Percentiles rank a stretch among this genome's conserved stretches.
These are phyloP conservation scores for Hycleus cichorii DNA, from an alignment of 1,140 invertebrate species.

Conservation along the genomic window DNA sequence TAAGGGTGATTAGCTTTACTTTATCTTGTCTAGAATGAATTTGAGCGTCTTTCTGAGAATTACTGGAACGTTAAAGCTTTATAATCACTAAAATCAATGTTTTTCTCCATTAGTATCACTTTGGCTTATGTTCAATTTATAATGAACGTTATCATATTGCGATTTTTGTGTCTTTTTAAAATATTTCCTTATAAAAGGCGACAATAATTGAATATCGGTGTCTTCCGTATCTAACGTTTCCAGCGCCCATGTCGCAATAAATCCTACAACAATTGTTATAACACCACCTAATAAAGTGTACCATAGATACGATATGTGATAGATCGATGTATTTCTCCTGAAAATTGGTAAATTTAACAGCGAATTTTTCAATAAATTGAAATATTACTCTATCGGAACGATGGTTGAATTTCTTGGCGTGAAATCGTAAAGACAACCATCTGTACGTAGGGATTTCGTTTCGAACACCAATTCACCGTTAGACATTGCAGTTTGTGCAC, in stretches of 20 bases:
- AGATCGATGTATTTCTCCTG: slow-evolving; percentile 50
- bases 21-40: too few relatives aligned
- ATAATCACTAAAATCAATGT: too few relatives aligned
- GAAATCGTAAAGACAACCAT: slow-evolving; percentile 63
- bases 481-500: slow-evolving; percentile 65
- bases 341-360: slow-evolving; percentile 19
- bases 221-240: slow-evolving; percentile 45
- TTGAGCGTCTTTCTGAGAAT: too few relatives aligned
- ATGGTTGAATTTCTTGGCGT: slow-evolving; percentile 39
- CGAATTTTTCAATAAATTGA: slow-evolving; percentile 29
- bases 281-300: slow-evolving; percentile 51
- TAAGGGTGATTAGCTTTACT: too few relatives aligned
- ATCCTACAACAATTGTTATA: slow-evolving; percentile 55
- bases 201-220: slow-evolving; percentile 53
- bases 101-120: too few relatives aligned
- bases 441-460: slow-evolving; percentile 56
- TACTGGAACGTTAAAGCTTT: too few relatives aligned
- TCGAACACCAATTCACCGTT: slow-evolving; percentile 50
- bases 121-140: too few relatives aligned
- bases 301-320: slow-evolving; percentile 55
- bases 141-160: too few relatives aligned
- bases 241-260: slow-evolving; percentile 47
- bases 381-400: slow-evolving; percentile 19
- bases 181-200: slow-evolving; percentile 55
- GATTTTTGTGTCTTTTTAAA: slow-evolving; percentile 34